phyloP scores from a whole-genome alignment of 2,888 invertebrate species.

The Mesorhabditis spiculigera region DNA sequence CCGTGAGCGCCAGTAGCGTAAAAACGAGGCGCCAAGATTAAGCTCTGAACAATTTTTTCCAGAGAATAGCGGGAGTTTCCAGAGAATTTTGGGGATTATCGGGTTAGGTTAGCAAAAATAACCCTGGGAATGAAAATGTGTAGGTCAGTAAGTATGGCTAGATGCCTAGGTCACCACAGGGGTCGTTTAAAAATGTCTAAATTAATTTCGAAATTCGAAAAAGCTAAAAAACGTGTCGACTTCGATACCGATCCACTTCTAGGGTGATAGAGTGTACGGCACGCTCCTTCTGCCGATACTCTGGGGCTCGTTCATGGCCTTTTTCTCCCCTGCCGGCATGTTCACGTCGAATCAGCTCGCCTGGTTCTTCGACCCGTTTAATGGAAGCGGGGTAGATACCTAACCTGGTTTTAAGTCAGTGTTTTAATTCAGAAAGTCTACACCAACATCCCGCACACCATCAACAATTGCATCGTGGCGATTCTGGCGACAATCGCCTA shows the following conservation, averaged over 20 bases:
- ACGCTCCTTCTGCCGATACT: background rate
- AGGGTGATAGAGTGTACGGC: background rate
- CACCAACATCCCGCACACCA: constrained; percentile 3
- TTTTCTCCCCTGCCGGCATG: background rate
- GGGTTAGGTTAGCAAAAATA: too few relatives aligned
- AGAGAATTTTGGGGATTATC: too few relatives aligned
- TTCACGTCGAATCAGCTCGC: background rate
- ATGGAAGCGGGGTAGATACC: constrained; percentile 5
- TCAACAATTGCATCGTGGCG: background rate
- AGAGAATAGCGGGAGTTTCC: too few relatives aligned
- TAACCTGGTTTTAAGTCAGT: background rate
- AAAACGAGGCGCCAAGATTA: too few relatives aligned
- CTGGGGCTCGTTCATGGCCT: background rate
- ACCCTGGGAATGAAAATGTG: too few relatives aligned
- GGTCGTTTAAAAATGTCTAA: too few relatives aligned
- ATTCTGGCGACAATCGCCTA: constrained; percentile 4
- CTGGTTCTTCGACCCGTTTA: constrained; percentile 6
- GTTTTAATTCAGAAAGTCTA: background rate
- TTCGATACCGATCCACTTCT: background rate
- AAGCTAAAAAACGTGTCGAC: too few relatives aligned
- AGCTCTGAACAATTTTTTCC: too few relatives aligned
- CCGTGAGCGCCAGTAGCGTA: too few relatives aligned
- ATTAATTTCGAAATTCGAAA: too few relatives aligned
- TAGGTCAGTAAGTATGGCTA: too few relatives aligned
- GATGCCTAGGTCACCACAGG: too few relatives aligned